Conservation (phyloP, 2,888 invertebrate genomes). For the Empis stercorea region DNA sequence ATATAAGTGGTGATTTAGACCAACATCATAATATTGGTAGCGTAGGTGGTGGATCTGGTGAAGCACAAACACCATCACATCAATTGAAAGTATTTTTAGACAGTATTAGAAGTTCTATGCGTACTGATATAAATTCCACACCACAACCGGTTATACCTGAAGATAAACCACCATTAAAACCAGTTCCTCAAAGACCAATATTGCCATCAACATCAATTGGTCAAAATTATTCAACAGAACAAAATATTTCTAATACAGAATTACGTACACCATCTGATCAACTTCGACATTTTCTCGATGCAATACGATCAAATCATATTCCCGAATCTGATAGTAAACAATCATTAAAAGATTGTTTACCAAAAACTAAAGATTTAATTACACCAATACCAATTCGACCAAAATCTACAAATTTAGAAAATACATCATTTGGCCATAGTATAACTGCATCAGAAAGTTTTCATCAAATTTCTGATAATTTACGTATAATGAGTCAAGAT, state of each 20-base stretch:
- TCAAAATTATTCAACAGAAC: slow-evolving; percentile 14
- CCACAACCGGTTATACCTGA: slow-evolving; percentile 20
- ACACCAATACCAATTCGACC: not conserved
- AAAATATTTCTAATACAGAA: slow-evolving; percentile 9
- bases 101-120: slow-evolving; percentile 34
- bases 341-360: slow-evolving; percentile 15
- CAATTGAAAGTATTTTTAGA: slow-evolving; percentile 32
- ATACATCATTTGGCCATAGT: slow-evolving; percentile 20
- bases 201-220: slow-evolving; percentile 5
- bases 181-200: slow-evolving; percentile 14
- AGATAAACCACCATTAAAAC: slow-evolving; percentile 23
- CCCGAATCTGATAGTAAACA: slow-evolving; percentile 28
- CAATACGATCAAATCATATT: slow-evolving; percentile 34
- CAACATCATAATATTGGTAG: too few species aligned
- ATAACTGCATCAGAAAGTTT: slow-evolving; percentile 33
- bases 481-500: slow-evolving; percentile 35
- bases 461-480: slow-evolving; percentile 34
- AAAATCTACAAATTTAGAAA: slow-evolving; percentile 2
- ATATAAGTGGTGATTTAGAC: slow-evolving; percentile 18
- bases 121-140: slow-evolving; percentile 24
- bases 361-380: slow-evolving; percentile 9
- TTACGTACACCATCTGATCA: slow-evolving; percentile 35
- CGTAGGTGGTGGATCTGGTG: slow-evolving; percentile 16
- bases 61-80: slow-evolving; percentile 33
- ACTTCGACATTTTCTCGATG: slow-evolving; percentile 32